A percentile compares a stretch with the other conserved stretches of the same genome.
These are phyloP conservation scores for Oppia nitens DNA, from an alignment of 1,140 invertebrate genomes.

Conservation along the genomic window DNA sequence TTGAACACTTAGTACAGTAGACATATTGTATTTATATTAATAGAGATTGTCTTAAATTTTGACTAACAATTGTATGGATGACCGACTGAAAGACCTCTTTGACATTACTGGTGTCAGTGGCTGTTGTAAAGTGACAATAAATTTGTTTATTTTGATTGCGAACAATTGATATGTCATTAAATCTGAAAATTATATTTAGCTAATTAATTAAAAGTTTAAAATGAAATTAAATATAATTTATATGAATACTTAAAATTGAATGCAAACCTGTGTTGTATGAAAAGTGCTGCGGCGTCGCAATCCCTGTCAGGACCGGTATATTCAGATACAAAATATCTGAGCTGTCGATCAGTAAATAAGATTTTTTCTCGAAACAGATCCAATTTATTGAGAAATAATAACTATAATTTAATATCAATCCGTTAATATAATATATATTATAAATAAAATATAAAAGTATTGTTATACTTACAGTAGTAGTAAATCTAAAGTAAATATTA, in stretches of 20 bases:
- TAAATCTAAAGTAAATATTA: slow-evolving; percentile 35
- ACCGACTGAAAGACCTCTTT: slow-evolving; percentile 28
- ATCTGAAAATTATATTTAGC: too few relatives aligned
- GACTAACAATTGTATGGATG: slow-evolving; percentile 25
- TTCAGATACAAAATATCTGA: slow-evolving; percentile 40
- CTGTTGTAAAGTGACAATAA: slow-evolving; percentile 37
- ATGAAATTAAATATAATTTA: too few relatives aligned
- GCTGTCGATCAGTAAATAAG: slow-evolving; percentile 40
- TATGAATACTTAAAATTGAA: too few relatives aligned
- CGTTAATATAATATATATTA: slow-evolving; percentile 3
- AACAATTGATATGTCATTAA: slow-evolving; percentile 28
- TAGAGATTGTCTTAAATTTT: slow-evolving; percentile 25
- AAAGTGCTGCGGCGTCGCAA: slow-evolving; percentile 42
- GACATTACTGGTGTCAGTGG: slow-evolving; percentile 31
- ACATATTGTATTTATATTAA: slow-evolving; percentile 20
- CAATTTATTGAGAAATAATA: slow-evolving; percentile 34
- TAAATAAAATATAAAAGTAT: slow-evolving; percentile 24
- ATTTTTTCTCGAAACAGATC: slow-evolving; percentile 41
- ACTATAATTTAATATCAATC: slow-evolving; percentile 25
- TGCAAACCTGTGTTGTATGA: slow-evolving; percentile 44
- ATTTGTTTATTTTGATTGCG: slow-evolving; percentile 40
- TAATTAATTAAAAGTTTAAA: too few relatives aligned
- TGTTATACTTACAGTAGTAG: slow-evolving; percentile 26
- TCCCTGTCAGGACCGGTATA: slow-evolving; percentile 43
- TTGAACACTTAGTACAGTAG: too few relatives aligned